Base-by-base conservation (phyloP, 1,140 invertebrate species). In the Trachelipus rathkii region DNA sequence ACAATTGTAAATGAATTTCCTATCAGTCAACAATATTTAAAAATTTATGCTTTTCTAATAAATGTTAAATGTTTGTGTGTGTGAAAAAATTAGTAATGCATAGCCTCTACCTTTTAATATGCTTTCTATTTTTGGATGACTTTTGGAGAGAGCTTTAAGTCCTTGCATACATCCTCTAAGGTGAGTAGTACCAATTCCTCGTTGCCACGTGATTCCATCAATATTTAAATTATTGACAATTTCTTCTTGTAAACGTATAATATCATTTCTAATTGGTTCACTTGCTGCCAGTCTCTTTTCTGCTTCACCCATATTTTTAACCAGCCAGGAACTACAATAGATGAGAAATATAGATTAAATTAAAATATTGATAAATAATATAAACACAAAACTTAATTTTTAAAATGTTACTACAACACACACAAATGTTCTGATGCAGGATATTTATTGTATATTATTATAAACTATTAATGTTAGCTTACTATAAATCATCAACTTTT, bases 151-250 rank as follows among this genome's bases (percentile, higher is more conserved):
- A n/a, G 90, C 88, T 73, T 70, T 69, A 0, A 85, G 80, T 13
- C 78, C 77, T 21, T 74, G 78, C 9, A 79, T 45, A 60, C 80
- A 81, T 0, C 94, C 94, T 79, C 92, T 87, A 82, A 94, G 93
- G 83, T 95, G 93, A 77, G 91, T 90, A 24, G 91, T 90, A 83
- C 95, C 94, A 93, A n/a, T 96, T 13, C 93, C 93, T 84, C 91
- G 93, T 78, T 95, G 92, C 88, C 91, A 93, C 43, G 87, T 84
- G 0, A 92, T 87, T 77, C 89, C 86, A 45, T 86, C 87, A 0
- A 93, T 78, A 60, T 87, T 85, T 53, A 91, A 85, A 33, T 87
- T 82, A 7, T 86, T 71, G 10, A 87, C 86, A 33, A 94, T 83
- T 53, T 85, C n/a, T 53, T 87, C 84, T 79, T 89, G 86, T n/a